Evolutionary conservation across 2,888 invertebrate genomes (phyloP).

Genomic region (Schizotus pectinicornis): DNA sequence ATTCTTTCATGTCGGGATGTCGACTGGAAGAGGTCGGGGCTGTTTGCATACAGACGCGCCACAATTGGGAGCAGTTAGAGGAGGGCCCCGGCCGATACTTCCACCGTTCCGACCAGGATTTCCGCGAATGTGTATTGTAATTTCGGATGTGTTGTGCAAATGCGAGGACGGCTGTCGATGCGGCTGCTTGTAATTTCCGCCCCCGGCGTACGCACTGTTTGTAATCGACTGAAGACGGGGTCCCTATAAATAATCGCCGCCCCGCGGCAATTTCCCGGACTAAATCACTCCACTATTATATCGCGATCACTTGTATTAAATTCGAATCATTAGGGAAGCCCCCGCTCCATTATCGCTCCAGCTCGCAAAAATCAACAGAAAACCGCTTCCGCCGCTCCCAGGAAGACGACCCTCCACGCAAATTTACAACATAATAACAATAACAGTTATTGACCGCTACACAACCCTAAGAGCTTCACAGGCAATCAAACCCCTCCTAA

Average conservation of each 20-base stretch:
- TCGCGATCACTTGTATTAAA: constrained; percentile 32
- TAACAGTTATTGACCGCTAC: too few species aligned
- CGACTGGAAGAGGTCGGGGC: constrained; percentile 35
- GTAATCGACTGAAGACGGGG: constrained; percentile 40
- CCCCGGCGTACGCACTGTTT: constrained; percentile 38
- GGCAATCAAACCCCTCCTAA: too few species aligned
- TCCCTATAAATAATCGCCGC: constrained; percentile 46
- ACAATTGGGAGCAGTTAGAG: constrained; percentile 33
- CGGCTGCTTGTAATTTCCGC: constrained; percentile 48
- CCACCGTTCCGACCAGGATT: constrained; percentile 32
- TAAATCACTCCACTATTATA: constrained; percentile 49
- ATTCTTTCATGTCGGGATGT: constrained; percentile 39
- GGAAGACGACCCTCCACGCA: too few species aligned
- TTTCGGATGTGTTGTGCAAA: constrained; percentile 40
- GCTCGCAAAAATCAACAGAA: not conserved
- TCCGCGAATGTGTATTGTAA: constrained; percentile 35
- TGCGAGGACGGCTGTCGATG: constrained; percentile 39
- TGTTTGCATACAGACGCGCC: constrained; percentile 37
- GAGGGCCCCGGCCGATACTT: not conserved
- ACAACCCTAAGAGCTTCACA: too few species aligned
- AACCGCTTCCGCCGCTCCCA: not conserved
- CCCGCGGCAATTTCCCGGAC: constrained; percentile 49
- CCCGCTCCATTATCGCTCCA: not conserved
- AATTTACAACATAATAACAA: too few species aligned
- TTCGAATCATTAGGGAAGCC: not conserved